These are phyloP conservation scores for Megalopta genalis DNA, from an alignment of 1,140 invertebrate species.

Conservation along the genomic window DNA sequence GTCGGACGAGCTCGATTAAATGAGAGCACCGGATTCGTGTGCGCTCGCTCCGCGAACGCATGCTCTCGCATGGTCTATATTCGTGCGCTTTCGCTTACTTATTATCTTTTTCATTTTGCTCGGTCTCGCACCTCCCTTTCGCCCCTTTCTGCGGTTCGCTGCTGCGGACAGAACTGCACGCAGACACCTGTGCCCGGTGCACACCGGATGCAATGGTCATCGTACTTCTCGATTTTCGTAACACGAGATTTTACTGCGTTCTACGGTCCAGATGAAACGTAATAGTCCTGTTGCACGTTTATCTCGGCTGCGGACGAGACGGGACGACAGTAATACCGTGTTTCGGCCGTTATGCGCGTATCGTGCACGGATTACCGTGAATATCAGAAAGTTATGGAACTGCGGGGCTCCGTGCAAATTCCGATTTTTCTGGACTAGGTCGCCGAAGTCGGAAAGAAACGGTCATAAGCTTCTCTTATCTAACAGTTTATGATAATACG, in stretches of 20 bases:
- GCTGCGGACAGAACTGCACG: not conserved
- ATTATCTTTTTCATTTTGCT: conserved; percentile 13
- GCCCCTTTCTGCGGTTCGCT: not conserved
- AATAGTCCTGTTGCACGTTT: not conserved
- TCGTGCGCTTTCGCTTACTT: conserved; percentile 29
- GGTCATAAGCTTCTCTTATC: too few relatives aligned
- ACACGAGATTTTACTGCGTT: conserved; percentile 26
- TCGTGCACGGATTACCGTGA: not conserved
- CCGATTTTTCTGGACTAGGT: too few relatives aligned
- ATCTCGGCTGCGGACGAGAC: not conserved
- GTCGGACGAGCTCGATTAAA: conserved; percentile 7
- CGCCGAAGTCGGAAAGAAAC: too few relatives aligned
- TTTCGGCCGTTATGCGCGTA: not conserved
- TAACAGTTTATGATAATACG: too few relatives aligned
- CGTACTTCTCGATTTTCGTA: conserved; percentile 28
- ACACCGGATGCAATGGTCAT: not conserved
- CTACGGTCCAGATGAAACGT: not conserved
- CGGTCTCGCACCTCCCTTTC: not conserved
- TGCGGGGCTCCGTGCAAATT: too few relatives aligned
- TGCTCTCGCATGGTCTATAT: not conserved
- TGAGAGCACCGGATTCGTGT: not conserved
- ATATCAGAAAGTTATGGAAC: too few relatives aligned
- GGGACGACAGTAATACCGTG: not conserved
- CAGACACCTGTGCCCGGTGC: not conserved
- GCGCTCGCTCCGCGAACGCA: not conserved